A percentile compares a stretch with the other conserved stretches of the same genome.
phyloP scores from a whole-genome alignment of 2,888 invertebrate genomes.

The Rhagium mordax region DNA sequence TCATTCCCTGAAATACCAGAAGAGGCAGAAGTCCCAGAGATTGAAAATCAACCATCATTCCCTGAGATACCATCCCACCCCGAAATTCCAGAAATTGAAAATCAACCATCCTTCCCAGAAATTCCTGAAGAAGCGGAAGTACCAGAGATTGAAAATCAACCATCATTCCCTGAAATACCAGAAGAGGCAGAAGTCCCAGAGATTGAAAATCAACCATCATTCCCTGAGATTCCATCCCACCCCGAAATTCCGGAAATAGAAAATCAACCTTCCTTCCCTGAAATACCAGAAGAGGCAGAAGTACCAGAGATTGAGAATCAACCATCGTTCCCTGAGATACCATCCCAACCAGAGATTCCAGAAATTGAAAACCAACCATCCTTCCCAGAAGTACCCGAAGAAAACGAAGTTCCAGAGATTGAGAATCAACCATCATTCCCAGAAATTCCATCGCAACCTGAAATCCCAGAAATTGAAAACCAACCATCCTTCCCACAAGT shows the following conservation, averaged over 20 bases:
- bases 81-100: neutral
- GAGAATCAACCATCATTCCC: neutral
- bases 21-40: neutral
- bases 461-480: conserved; percentile 2
- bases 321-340: conserved; percentile 29
- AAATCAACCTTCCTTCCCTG: conserved; percentile 8
- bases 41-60: conserved; percentile 8
- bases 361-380: conserved; percentile 18
- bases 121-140: neutral
- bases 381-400: conserved; percentile 20
- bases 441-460: neutral
- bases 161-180: conserved; percentile 14
- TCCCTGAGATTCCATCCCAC: neutral
- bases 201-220: conserved; percentile 7
- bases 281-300: neutral
- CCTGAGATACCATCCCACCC: neutral
- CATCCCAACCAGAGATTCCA: conserved; percentile 23
- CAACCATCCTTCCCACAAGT: conserved; percentile 16
- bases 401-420: neutral
- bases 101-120: conserved; percentile 20
- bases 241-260: neutral
- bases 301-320: neutral
- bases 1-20: conserved; percentile 4
- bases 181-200: neutral
- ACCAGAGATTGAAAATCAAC: conserved; percentile 10